These are phyloP conservation scores for Calliphora vomitoria DNA, from an alignment of 2,888 invertebrate genomes.

Conservation along the genomic window DNA sequence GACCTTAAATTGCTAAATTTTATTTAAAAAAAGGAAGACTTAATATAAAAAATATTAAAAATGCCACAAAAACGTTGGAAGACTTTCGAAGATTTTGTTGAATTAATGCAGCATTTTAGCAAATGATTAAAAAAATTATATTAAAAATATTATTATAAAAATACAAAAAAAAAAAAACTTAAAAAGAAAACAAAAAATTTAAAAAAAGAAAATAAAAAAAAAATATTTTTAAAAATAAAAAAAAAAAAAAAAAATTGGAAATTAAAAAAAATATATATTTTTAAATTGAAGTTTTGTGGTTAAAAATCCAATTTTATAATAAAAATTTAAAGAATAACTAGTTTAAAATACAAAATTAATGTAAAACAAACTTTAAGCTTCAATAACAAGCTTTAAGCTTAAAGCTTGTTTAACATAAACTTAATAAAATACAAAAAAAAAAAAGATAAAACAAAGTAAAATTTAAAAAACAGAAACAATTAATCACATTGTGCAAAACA, in stretches of 20 bases:
- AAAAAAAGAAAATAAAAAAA: conserved; percentile 30
- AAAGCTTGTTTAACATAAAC: background rate
- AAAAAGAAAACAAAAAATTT: conserved; percentile 40
- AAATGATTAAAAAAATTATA: conserved; percentile 23
- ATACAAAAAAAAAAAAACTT: conserved; percentile 34
- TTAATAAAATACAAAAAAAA: background rate
- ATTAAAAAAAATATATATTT: no score
- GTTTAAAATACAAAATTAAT: background rate
- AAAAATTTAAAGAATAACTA: background rate
- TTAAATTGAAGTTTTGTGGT: no score
- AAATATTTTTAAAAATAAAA: conserved; percentile 40
- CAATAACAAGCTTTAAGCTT: background rate
- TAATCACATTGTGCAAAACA: conserved; percentile 24
- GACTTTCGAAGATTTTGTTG: conserved; percentile 76
- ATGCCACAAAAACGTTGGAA: conserved; percentile 73
- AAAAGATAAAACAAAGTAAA: background rate
- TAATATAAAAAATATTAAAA: background rate
- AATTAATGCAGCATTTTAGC: conserved; percentile 63
- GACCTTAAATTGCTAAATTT: background rate
- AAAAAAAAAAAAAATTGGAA: conserved; percentile 36
- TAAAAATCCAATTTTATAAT: background rate
- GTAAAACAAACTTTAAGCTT: background rate
- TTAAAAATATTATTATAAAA: conserved; percentile 25
- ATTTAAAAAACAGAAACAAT: background rate
- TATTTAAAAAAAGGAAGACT: conserved; percentile 22